Conservation (phyloP, 2,113 vertebrate species). For the Rousettus leschenaultii region DNA sequence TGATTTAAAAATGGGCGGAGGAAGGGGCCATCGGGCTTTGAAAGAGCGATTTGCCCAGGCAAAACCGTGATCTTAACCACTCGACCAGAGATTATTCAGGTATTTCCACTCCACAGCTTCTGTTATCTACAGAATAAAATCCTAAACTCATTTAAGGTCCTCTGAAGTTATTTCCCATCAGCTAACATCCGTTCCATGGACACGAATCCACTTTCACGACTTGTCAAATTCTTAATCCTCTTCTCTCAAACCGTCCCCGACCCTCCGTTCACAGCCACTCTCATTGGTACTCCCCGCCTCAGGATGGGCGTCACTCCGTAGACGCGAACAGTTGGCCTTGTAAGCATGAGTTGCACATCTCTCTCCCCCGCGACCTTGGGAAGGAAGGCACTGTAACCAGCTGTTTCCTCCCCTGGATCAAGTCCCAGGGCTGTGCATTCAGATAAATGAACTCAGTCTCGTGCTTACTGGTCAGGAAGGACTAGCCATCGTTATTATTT, state of each 20-base stretch:
- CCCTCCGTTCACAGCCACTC: not conserved
- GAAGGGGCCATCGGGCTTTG: not conserved
- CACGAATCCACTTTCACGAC: not conserved
- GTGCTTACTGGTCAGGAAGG: not conserved
- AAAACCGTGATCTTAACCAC: not conserved
- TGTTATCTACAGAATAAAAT: not conserved
- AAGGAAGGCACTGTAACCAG: not conserved
- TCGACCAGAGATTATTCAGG: not conserved
- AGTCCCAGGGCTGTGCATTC: not conserved
- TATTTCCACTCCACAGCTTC: not conserved
- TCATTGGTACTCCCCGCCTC: not conserved
- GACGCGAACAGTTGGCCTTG: not conserved
- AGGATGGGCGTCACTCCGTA: not conserved
- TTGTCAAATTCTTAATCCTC: not conserved
- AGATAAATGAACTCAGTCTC: not conserved
- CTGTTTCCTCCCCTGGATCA: not conserved
- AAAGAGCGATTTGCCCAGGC: not conserved
- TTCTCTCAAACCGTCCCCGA: not conserved
- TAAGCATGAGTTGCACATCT: not conserved
- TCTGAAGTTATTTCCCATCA: not conserved
- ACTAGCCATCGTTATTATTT: not conserved
- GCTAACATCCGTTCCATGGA: not conserved
- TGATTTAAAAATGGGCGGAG: not conserved
- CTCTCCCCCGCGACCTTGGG: not conserved
- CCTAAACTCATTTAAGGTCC: not conserved